Conservation (phyloP, 2,888 invertebrate species). For the Omphaloscelis lunosa region DNA sequence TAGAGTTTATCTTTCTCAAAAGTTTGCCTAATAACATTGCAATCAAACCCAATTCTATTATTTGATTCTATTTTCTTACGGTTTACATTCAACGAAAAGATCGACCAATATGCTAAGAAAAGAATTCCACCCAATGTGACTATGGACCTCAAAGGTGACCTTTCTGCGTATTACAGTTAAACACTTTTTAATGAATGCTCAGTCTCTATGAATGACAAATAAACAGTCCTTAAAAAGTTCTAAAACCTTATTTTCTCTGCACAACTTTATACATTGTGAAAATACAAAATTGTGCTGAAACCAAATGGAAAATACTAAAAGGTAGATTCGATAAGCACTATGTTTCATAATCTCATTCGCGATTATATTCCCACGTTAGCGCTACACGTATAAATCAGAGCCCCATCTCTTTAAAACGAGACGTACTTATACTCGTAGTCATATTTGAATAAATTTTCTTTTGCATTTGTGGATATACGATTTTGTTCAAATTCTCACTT, state of each 20-base stretch:
- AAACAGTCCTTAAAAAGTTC: slow-evolving; percentile 1
- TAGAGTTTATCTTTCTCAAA: slow-evolving; percentile 14
- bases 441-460: slow-evolving; percentile 65
- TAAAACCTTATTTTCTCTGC: slow-evolving; percentile 11
- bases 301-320: slow-evolving; percentile 23
- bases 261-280: slow-evolving; percentile 9
- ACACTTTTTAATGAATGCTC: slow-evolving; percentile 28
- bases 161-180: slow-evolving; percentile 2
- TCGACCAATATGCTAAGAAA: background rate
- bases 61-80: background rate
- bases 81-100: background rate
- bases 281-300: slow-evolving; percentile 15
- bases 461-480: slow-evolving; percentile 62
- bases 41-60: background rate
- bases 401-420: slow-evolving; percentile 61
- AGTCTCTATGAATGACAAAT: slow-evolving; percentile 33
- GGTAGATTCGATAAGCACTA: slow-evolving; percentile 35
- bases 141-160: slow-evolving; percentile 7
- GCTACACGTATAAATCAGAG: slow-evolving; percentile 56
- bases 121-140: background rate
- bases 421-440: slow-evolving; percentile 35
- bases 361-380: slow-evolving; percentile 47
- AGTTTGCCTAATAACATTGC: background rate
- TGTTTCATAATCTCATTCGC: slow-evolving; percentile 51
- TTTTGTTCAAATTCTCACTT: slow-evolving; percentile 56